Evolutionary conservation across 2,797 vertebrate genomes (phyloP), one percentile per base, ranked within the genome.

Genomic region (Girardinus metallicus): DNA sequence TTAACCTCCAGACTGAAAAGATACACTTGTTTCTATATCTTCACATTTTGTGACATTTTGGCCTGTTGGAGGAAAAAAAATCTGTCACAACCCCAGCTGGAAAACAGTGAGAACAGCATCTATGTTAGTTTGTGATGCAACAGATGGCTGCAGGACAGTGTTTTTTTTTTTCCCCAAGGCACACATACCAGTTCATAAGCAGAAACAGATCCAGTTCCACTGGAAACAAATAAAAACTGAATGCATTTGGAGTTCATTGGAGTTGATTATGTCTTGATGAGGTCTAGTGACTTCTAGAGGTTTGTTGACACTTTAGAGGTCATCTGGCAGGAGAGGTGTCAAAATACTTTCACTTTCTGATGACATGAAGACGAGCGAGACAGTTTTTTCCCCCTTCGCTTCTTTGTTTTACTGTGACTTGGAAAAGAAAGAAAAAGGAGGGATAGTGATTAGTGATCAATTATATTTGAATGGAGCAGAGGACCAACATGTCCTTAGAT

Each of bases 131-230:
- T 71, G 13, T 71, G 29, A 72, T 31, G 43, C 26, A 46, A 44
- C 26, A 29, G 7, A 16, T 29, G 43, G 2, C n/a, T 29, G 41
- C 68, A 44, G 68, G 43, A 21, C 26, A 9, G 6, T 26, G 9
- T 29, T 71, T 49, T 41, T 41, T 41, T n/a, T 44, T 41, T 44
- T 8, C 26, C 44, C 43, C 29, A 53, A 16, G 16, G 3, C 26
- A 29, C 43, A 46, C 43, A 71, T 9, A 44, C 11, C 68, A 71
- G 26, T 71, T 44, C 5, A 29, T 29, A 4, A 44, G 26, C 68
- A 71, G 68, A 46, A n/a, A 29, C 41, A 71, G 43, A 44, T 71
- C 68, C 68, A 46, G 68, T 72, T 70, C 39, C 15, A 46, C 68
- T 3, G 1, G 68, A 29, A 46, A 72, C n/a, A 16, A 46, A 71